Percentiles rank a stretch among this genome's conserved stretches.
Conservation (phyloP, 2,113 vertebrate genomes). For the Sapayoa aenigma region DNA sequence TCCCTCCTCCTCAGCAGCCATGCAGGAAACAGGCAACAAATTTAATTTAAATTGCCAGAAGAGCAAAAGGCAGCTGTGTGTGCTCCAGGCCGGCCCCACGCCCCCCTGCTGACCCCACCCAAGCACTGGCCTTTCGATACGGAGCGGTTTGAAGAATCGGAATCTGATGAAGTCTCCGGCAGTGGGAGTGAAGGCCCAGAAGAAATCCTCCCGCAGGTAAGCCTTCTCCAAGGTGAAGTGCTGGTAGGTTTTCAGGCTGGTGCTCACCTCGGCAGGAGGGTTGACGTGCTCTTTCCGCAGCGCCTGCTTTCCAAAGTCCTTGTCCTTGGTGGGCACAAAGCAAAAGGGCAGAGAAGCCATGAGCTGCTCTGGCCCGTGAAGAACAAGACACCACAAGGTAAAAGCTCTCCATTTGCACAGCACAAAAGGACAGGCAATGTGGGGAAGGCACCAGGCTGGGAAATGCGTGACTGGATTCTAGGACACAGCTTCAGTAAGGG, state of each 20-base stretch:
- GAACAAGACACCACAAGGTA: background rate
- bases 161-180: conserved; percentile 96
- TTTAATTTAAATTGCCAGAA: background rate
- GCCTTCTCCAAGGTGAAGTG: conserved; percentile 99
- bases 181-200: conserved; percentile 97
- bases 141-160: conserved; percentile 93
- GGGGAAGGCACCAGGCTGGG: background rate
- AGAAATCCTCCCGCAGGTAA: conserved; percentile 96
- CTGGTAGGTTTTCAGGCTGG: conserved; percentile 98
- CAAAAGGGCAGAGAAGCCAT: background rate
- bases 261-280: conserved; percentile 94
- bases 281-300: conserved; percentile 94
- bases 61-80: background rate
- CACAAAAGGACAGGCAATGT: background rate
- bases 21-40: background rate
- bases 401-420: background rate
- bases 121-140: conserved; percentile 86
- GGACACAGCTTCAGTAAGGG: background rate
- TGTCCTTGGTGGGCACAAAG: conserved; percentile 78
- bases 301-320: conserved; percentile 94
- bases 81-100: background rate
- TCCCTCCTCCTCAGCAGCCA: background rate
- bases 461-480: background rate
- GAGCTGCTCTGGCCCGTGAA: background rate
- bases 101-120: background rate